Evolutionary conservation across 2,888 invertebrate genomes (phyloP), one percentile per base, ranked within the genome.

Genomic region (Aradus depressus): DNA sequence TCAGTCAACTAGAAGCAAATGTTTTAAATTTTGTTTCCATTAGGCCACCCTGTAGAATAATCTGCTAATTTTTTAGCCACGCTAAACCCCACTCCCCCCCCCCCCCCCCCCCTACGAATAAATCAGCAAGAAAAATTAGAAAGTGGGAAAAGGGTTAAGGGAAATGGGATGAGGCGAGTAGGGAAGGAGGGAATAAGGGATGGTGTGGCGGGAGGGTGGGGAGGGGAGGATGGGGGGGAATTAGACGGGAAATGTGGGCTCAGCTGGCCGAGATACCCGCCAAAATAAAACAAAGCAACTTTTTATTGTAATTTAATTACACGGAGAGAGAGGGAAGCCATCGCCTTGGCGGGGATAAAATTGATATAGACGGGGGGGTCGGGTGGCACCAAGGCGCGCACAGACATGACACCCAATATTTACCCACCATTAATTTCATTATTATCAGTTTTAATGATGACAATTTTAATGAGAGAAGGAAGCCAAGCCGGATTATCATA

Each of bases 21-120:
- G 67, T 64, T 62, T 68, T 67, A 67, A 66, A 64, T 66, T 64
- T 64, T 63, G 65, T 64, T 64, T 61, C 61, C 61, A 59, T 57
- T 44, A 47, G 49, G 50, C 49, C 51, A 57, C 59, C 59, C 25
- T 5, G 43, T 10, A 25, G 43, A 31, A 31, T 12, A 10, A 31
- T 12, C 31, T 12, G n/a, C n/a, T 34, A 34, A 34, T 34, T 34
- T 34, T 34, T 34, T 3, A 18, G 34, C 14, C 4, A 6, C 4
- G 18, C 14, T 16, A 34, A 34, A 34, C 34, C 14, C 18, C n/a
- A n/a, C n/a, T 8, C n/a, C 31, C 31, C 31, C 31, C 31, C 31
- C 31, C 31, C 31, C 31, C n/a, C 31, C 31, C 10, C 31, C 8
- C 8, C 31, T 10, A 12, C 31, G 8, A 10, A 31, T 31, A 10